Conservation (phyloP, 2,797 vertebrate species). For the Anniella stebbinsi region DNA sequence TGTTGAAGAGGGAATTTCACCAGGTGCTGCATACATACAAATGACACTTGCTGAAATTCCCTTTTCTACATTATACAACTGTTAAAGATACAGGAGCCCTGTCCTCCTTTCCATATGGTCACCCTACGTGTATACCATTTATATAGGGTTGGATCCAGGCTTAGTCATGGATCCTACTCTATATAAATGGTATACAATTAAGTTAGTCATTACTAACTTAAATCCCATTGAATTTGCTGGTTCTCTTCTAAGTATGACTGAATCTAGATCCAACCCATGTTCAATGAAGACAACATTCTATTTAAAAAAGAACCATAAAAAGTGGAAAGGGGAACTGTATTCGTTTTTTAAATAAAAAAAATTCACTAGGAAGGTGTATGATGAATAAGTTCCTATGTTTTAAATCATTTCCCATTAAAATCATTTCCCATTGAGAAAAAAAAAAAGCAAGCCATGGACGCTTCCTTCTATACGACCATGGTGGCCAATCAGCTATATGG, state of each 20-base stretch:
- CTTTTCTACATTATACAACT: too few species aligned
- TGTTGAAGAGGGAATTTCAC: too few species aligned
- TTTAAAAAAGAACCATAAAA: neutral
- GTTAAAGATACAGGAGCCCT: too few species aligned
- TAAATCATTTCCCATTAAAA: neutral
- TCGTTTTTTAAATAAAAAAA: neutral
- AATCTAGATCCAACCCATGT: neutral
- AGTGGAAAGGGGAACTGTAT: neutral
- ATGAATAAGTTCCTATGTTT: neutral
- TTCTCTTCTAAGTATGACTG: neutral
- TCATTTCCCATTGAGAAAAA: neutral
- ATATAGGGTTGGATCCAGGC: neutral
- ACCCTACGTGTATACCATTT: neutral
- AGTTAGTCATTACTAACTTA: neutral
- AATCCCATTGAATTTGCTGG: neutral
- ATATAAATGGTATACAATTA: neutral
- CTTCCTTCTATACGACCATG: rapidly evolving
- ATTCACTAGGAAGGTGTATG: neutral
- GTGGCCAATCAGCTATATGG: neutral
- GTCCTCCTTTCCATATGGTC: too few species aligned
- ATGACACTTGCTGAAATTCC: too few species aligned
- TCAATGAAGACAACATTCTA: neutral
- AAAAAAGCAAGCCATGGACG: neutral
- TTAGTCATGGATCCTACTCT: neutral
- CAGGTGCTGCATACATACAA: too few species aligned